phyloP scores from a whole-genome alignment of 2,888 invertebrate species.

The Cephus sareptanus region DNA sequence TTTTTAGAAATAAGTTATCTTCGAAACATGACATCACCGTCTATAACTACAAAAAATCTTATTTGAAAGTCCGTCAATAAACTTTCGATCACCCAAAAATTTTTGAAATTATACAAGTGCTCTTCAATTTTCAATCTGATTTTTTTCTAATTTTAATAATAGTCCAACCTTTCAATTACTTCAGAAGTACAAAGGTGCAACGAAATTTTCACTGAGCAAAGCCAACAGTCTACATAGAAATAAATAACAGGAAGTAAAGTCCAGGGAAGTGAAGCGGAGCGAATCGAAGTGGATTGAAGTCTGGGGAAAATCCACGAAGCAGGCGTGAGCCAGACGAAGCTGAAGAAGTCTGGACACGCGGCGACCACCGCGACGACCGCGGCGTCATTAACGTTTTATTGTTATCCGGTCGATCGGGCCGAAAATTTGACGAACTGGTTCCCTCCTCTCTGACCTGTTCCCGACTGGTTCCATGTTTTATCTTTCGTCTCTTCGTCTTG shows the following conservation, averaged over 20 bases:
- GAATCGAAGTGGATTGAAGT: not conserved
- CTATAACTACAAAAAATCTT: not conserved
- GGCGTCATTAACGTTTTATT: conserved; percentile 55
- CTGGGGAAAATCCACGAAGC: not conserved
- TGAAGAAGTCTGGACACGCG: conserved; percentile 12
- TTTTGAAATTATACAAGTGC: not conserved
- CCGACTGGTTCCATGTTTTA: conserved; percentile 14
- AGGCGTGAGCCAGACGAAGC: not conserved
- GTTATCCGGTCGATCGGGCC: conserved; percentile 50
- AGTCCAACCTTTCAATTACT: not conserved
- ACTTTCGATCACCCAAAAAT: not conserved
- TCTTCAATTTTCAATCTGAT: not conserved
- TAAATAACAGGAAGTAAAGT: not conserved
- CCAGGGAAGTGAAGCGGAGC: not conserved
- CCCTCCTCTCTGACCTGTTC: conserved; percentile 13
- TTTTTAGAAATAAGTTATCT: not conserved
- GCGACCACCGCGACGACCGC: conserved; percentile 41
- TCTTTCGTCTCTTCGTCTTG: conserved; percentile 12
- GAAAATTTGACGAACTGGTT: conserved; percentile 56
- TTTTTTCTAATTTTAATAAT: not conserved
- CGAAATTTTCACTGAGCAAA: not conserved
- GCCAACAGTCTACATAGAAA: not conserved
- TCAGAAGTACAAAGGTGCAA: not conserved
- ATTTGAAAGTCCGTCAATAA: not conserved
- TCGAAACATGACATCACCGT: not conserved